phyloP scores from a whole-genome alignment of 1,140 invertebrate species.

The Procambarus virginalis region DNA sequence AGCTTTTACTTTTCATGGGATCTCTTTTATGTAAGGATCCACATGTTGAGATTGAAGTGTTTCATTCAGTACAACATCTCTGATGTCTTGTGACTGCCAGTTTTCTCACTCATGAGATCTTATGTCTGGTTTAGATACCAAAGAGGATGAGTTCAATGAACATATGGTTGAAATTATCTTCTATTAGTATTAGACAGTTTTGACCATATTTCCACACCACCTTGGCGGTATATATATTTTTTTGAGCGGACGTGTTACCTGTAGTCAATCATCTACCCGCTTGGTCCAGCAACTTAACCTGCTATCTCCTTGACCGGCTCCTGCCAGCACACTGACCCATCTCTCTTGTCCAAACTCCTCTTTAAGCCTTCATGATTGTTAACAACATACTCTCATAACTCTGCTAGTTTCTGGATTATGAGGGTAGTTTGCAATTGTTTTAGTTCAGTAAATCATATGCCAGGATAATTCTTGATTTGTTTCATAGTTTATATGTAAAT shows the following conservation, averaged over 20 bases:
- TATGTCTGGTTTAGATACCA: constrained; percentile 44
- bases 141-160: constrained; percentile 11
- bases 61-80: constrained; percentile 14
- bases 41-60: background rate
- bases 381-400: background rate
- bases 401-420: background rate
- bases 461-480: background rate
- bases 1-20: constrained; percentile 5
- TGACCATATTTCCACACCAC: constrained; percentile 14
- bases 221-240: constrained; percentile 14
- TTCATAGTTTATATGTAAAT: constrained; percentile 3
- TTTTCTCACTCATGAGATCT: constrained; percentile 38
- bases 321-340: constrained; percentile 49
- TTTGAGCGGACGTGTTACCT: constrained; percentile 46
- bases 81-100: constrained; percentile 21
- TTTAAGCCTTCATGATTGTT: constrained; percentile 19
- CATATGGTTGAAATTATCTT: constrained; percentile 20
- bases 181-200: background rate
- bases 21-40: background rate
- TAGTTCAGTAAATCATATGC: background rate
- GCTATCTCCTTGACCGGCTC: constrained; percentile 50
- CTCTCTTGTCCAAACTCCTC: constrained; percentile 19
- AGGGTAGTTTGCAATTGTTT: background rate
- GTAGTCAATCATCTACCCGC: constrained; percentile 50
- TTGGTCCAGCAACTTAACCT: constrained; percentile 53